Evolutionary conservation across 2,113 vertebrate species (phyloP).

Genomic region (Microtus montanus): DNA sequence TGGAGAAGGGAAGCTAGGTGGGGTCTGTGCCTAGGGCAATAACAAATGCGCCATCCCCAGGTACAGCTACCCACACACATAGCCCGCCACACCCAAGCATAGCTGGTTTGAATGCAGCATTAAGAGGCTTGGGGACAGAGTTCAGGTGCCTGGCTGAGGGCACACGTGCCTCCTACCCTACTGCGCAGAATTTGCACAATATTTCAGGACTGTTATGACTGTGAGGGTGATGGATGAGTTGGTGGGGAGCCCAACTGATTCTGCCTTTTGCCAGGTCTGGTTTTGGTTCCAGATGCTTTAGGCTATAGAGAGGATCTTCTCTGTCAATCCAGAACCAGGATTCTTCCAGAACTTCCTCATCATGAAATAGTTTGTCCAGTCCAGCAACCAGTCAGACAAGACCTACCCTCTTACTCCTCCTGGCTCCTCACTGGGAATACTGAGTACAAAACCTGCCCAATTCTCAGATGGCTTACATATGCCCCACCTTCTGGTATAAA

Average conservation of each 20-base stretch:
- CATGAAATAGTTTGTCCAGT: too few relatives aligned
- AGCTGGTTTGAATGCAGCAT: neutral
- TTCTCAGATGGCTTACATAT: too few relatives aligned
- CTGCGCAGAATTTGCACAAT: neutral
- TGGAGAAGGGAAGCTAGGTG: neutral
- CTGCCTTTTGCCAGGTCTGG: neutral
- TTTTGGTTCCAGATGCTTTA: neutral
- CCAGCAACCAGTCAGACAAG: neutral
- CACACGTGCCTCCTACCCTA: rapidly evolving
- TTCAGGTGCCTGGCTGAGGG: neutral
- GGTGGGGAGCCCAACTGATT: neutral
- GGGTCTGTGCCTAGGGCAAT: neutral
- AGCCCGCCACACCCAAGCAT: rapidly evolving
- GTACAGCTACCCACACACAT: too few relatives aligned
- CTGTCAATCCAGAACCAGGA: neutral
- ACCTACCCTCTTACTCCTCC: neutral
- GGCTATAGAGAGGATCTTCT: neutral
- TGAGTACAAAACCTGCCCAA: too few relatives aligned
- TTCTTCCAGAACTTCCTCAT: neutral
- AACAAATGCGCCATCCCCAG: neutral
- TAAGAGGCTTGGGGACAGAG: neutral
- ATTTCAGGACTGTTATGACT: neutral
- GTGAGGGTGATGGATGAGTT: rapidly evolving
- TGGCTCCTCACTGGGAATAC: neutral
- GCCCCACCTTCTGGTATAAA: neutral